A percentile compares a stretch with the other conserved stretches of the same genome.
Conservation (phyloP, 2,888 invertebrate genomes). For the Drosophila colorata region DNA sequence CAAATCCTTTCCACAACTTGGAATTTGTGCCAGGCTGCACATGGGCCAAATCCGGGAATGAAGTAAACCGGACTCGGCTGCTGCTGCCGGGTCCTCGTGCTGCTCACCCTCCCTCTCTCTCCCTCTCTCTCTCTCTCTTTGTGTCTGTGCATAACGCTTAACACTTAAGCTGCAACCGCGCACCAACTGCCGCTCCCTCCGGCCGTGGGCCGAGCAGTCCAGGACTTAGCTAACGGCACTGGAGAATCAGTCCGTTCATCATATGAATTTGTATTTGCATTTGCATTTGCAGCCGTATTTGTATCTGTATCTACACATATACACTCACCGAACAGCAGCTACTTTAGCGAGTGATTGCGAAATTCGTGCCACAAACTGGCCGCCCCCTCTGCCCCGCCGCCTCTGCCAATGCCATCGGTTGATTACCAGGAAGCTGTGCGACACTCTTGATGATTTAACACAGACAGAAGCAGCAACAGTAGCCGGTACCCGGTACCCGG, state of each 20-base stretch:
- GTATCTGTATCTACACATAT: slow-evolving; percentile 6
- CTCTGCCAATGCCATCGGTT: slow-evolving; percentile 27
- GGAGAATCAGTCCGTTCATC: slow-evolving; percentile 39
- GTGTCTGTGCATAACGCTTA: slow-evolving; percentile 81
- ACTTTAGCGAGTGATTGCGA: slow-evolving; percentile 61
- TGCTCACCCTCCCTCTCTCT: background rate
- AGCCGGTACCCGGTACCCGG: background rate
- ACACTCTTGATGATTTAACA: slow-evolving; percentile 48
- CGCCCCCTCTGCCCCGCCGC: slow-evolving; percentile 5
- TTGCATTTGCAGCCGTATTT: slow-evolving; percentile 18
- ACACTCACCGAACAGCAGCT: slow-evolving; percentile 22
- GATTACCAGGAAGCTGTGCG: slow-evolving; percentile 53
- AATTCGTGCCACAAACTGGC: slow-evolving; percentile 40
- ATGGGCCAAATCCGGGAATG: slow-evolving; percentile 49
- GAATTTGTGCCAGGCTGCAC: slow-evolving; percentile 73
- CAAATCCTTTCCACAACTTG: slow-evolving; percentile 75
- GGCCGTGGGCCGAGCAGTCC: background rate
- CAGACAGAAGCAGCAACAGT: background rate
- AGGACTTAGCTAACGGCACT: slow-evolving; percentile 50
- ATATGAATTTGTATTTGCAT: slow-evolving; percentile 29
- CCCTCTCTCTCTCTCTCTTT: slow-evolving; percentile 17
- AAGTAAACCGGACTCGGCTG: slow-evolving; percentile 35
- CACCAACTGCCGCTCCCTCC: too few species aligned
- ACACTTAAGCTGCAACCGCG: slow-evolving; percentile 82
- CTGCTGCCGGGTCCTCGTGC: slow-evolving; percentile 10